phyloP scores from a whole-genome alignment of 2,888 invertebrate species.

The Crioceris asparagi region DNA sequence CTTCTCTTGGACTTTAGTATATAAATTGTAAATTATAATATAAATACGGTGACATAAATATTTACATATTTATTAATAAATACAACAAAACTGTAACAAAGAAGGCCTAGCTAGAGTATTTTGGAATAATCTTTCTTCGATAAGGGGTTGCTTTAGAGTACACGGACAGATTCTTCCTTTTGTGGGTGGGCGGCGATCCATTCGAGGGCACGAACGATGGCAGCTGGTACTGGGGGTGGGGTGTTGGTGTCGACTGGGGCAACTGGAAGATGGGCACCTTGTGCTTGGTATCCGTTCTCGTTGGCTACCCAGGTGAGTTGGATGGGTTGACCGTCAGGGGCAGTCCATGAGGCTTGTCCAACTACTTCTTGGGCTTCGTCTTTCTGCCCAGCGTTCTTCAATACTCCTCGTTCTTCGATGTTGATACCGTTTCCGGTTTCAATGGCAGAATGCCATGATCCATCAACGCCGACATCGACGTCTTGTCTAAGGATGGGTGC shows the following conservation, averaged over 20 bases:
- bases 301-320: constrained; percentile 5
- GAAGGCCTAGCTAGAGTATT: too few species aligned
- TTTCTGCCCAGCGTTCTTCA: constrained; percentile 28
- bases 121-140: too few species aligned
- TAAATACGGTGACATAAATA: too few species aligned
- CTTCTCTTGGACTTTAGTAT: too few species aligned
- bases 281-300: constrained; percentile 48
- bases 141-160: too few species aligned
- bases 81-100: too few species aligned
- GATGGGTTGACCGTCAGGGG: constrained; percentile 22
- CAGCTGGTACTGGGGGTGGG: constrained; percentile 56
- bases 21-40: too few species aligned
- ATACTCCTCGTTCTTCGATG: constrained; percentile 33
- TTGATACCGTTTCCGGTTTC: constrained; percentile 43
- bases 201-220: constrained; percentile 53
- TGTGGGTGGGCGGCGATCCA: constrained; percentile 55
- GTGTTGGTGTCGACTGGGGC: constrained; percentile 53
- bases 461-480: constrained; percentile 29
- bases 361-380: constrained; percentile 25
- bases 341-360: constrained; percentile 22
- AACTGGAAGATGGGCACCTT: constrained; percentile 46
- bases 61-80: too few species aligned
- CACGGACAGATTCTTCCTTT: constrained; percentile 5
- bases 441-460: constrained; percentile 37
- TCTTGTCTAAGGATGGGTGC: constrained; percentile 28